Conservation (phyloP, 2,888 invertebrate genomes). For the Hemithea aestivaria region DNA sequence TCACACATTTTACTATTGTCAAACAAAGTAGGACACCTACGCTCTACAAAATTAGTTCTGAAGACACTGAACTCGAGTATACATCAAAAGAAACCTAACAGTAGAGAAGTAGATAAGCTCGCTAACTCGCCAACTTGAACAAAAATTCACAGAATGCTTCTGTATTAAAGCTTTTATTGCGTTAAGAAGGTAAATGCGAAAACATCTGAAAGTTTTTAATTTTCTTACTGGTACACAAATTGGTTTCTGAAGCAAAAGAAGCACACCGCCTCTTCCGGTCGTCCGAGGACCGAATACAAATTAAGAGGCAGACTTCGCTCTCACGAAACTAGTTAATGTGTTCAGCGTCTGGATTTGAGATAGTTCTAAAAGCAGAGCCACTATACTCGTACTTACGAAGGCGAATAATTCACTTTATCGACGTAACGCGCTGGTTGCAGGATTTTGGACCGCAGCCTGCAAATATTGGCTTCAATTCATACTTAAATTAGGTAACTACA, state of each 20-base stretch:
- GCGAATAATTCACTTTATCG: slow-evolving; percentile 38
- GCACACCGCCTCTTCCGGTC: slow-evolving; percentile 53
- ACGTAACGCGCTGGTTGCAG: slow-evolving; percentile 22
- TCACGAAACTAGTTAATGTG: slow-evolving; percentile 64
- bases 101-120: slow-evolving; percentile 6
- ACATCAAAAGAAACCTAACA: slow-evolving; percentile 1
- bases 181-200: slow-evolving; percentile 47
- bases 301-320: slow-evolving; percentile 62
- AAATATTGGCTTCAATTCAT: slow-evolving; percentile 10
- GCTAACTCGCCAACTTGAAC: slow-evolving; percentile 19
- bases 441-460: slow-evolving; percentile 13
- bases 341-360: slow-evolving; percentile 59
- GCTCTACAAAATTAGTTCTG: too few species aligned
- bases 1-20: too few species aligned
- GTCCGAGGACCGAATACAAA: slow-evolving; percentile 68
- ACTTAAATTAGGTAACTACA: slow-evolving; percentile 4
- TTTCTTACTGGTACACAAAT: slow-evolving; percentile 71
- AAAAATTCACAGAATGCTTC: slow-evolving; percentile 22
- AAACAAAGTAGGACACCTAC: too few species aligned
- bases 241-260: slow-evolving; percentile 70
- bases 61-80: too few species aligned
- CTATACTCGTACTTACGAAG: slow-evolving; percentile 33
- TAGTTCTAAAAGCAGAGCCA: slow-evolving; percentile 44
- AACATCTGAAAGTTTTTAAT: slow-evolving; percentile 65
- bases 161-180: slow-evolving; percentile 44